Conservation (phyloP, 2,797 vertebrate species). For the Oceanodroma leucorhoa region DNA sequence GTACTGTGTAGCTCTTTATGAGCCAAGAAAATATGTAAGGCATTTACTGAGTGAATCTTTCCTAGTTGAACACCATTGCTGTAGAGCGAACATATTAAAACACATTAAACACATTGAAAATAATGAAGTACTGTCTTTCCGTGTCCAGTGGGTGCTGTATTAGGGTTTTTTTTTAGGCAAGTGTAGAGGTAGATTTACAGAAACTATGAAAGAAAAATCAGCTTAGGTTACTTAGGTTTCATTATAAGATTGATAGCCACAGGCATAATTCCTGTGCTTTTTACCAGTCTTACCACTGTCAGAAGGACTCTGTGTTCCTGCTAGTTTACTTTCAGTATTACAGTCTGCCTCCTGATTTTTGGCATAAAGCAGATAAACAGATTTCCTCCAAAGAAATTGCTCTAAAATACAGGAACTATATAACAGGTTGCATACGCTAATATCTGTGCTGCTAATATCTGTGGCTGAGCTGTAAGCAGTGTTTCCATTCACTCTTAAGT, state of each 20-base stretch:
- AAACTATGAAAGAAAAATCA: neutral
- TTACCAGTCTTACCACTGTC: neutral
- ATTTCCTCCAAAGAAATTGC: neutral
- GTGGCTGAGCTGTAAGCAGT: neutral
- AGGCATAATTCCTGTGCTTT: neutral
- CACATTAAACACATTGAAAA: neutral
- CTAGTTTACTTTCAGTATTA: neutral
- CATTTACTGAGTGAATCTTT: neutral
- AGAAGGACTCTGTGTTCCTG: neutral
- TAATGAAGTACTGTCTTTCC: neutral
- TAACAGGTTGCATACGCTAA: neutral
- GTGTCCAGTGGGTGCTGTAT: neutral
- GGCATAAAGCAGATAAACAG: neutral
- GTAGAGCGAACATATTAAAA: neutral
- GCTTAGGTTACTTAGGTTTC: neutral
- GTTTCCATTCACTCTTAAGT: neutral
- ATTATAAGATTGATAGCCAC: neutral
- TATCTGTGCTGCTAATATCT: neutral
- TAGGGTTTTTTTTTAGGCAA: neutral
- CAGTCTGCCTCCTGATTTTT: neutral
- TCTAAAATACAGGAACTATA: neutral
- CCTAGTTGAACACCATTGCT: neutral
- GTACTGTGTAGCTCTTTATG: neutral
- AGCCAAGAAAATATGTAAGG: neutral
- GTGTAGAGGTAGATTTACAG: neutral